These are phyloP conservation scores for Sphenodon punctatus DNA, from an alignment of 2,797 vertebrate species.

Conservation along the genomic window DNA sequence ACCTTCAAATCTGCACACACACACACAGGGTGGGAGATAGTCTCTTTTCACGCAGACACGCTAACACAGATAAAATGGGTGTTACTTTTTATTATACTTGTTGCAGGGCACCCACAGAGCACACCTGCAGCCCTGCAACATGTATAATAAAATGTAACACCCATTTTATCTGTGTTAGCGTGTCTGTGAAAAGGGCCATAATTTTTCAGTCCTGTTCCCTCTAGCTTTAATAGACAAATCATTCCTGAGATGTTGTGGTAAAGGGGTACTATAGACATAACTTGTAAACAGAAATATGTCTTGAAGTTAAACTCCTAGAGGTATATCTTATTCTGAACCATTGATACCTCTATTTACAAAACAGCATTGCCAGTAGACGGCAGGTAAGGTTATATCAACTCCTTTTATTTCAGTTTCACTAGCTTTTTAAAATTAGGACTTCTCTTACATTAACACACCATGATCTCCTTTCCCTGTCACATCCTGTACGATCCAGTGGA, in stretches of 20 bases:
- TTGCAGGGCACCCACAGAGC: too few relatives aligned
- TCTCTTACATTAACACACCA: not conserved
- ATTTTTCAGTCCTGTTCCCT: not conserved
- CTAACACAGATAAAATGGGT: too few relatives aligned
- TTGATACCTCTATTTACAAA: not conserved
- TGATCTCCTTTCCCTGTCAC: not conserved
- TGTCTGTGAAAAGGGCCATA: not conserved
- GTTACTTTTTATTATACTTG: too few relatives aligned
- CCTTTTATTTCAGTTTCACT: not conserved
- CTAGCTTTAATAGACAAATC: fast-evolving
- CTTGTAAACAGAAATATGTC: not conserved
- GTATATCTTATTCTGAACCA: not conserved
- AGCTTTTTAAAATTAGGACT: not conserved
- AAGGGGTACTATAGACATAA: not conserved
- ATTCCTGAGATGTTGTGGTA: not conserved
- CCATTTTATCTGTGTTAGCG: too few relatives aligned
- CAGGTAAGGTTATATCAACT: not conserved
- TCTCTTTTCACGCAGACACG: too few relatives aligned
- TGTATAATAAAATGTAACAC: too few relatives aligned
- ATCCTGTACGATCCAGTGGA: not conserved
- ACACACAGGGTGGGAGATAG: not conserved
- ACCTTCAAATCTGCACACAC: not conserved
- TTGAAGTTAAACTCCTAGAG: not conserved
- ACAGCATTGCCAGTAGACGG: not conserved
- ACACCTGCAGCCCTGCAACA: too few relatives aligned